Base-by-base conservation (phyloP, 23 tunicate species). In the Halocynthia roretzi region DNA sequence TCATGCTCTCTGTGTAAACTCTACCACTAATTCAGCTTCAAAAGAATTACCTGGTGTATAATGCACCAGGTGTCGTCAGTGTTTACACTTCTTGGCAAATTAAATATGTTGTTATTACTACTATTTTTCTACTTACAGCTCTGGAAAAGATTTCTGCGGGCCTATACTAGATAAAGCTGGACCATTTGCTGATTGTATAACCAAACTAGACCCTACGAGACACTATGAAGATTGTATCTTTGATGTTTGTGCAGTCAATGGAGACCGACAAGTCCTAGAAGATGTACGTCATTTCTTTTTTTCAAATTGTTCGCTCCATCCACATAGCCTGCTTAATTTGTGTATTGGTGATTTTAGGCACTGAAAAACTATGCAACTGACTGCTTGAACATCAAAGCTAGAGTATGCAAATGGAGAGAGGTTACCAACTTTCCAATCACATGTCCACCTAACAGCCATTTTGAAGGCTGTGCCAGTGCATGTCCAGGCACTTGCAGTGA, bases 401-500 rank as follows among this genome's bases (percentile, higher is more conserved):
- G 62, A 14, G 81, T 83, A 62, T 83, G 86, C 55, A 83, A 66
- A 10, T 83, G 86, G 86, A 62, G 86, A 40, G 10, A 52, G 62
- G 81, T 48, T 7, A 83, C 86, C 21, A 68, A 68, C 49, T 76
- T 83, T 52, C 66, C 63, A 21, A 61, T 71, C 40, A 61, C 31
- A 53, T 82, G 74, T 52, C 83, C 83, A 21, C 53, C 78, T 2
- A 61, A 78, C 78, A 84, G 89, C 61, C 77, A 71, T n/a, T 84
- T 71, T 62, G 44, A 61, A 10, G 76, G 83, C 8, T 84, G 89
- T 70, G 83, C 89, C 8, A 62, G 74, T 53, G 63, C 77, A 8
- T 84, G 89, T 61, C 83, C 83, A 8, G 64, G 71, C 55, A 78
- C 83, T 50, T 84, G 89, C 63, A 21, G 79, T 40, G 75, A 84